Evolutionary conservation across 2,888 invertebrate species (phyloP).

Genomic region (Andricus quercusramuli): DNA sequence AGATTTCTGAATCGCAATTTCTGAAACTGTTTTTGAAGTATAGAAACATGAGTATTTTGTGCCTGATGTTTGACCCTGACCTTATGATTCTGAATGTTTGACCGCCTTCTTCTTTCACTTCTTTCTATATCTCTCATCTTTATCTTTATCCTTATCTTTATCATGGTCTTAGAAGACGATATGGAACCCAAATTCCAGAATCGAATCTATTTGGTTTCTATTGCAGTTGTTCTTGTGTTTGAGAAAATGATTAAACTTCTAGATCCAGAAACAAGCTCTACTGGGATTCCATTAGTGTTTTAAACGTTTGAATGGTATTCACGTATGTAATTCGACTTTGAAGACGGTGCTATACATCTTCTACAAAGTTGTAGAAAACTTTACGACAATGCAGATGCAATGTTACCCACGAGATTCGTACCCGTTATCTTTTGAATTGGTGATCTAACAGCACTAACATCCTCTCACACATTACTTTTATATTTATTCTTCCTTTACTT

Average conservation of each 20-base stretch:
- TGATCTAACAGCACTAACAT: conserved; percentile 51
- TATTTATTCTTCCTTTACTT: conserved; percentile 50
- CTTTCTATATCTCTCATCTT: background rate
- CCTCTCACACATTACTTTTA: conserved; percentile 45
- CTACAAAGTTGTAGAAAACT: conserved; percentile 49
- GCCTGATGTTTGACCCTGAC: background rate
- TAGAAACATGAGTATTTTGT: background rate
- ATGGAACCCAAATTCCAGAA: background rate
- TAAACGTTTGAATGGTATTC: conserved; percentile 10
- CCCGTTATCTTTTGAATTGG: conserved; percentile 49
- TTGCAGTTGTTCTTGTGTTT: conserved; percentile 17
- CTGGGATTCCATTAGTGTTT: conserved; percentile 3
- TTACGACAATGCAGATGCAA: conserved; percentile 52
- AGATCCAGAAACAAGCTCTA: background rate
- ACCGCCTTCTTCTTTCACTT: background rate
- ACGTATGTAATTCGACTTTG: conserved; percentile 36
- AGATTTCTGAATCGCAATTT: background rate
- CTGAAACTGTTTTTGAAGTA: background rate
- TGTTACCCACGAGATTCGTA: conserved; percentile 51
- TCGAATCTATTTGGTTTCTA: background rate
- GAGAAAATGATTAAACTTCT: conserved; percentile 19
- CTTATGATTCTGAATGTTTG: background rate
- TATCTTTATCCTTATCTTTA: background rate
- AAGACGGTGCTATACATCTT: conserved; percentile 46
- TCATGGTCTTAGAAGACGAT: background rate